Conservation (phyloP, 1,140 invertebrate genomes). For the Neomicropteryx cornuta region DNA sequence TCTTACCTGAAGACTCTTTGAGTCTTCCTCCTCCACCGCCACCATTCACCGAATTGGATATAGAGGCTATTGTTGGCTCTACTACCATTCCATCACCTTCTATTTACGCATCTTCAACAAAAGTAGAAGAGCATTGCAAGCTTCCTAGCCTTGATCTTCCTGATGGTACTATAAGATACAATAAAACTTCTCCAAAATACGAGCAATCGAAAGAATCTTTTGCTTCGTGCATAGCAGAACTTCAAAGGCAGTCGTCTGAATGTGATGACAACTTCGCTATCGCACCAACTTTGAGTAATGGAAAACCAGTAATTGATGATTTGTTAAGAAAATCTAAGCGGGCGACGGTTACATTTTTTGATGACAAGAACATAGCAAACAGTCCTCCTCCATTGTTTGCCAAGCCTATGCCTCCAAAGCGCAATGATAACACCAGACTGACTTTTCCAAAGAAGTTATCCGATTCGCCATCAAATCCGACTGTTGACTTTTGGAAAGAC, state of each 20-base stretch:
- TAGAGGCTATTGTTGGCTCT: constrained; percentile 25
- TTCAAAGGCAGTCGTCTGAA: constrained; percentile 12
- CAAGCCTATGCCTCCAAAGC: constrained; percentile 53
- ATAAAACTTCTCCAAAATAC: too few species aligned
- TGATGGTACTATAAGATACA: too few species aligned
- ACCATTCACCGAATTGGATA: constrained; percentile 29
- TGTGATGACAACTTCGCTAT: constrained; percentile 30
- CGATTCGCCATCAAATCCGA: constrained; percentile 61
- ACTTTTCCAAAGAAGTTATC: constrained; percentile 65
- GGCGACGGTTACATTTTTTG: too few species aligned
- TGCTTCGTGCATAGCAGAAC: too few species aligned
- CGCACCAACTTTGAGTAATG: constrained; percentile 23
- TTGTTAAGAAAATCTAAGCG: too few species aligned
- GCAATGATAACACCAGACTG: constrained; percentile 57
- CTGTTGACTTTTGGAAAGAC: constrained; percentile 75
- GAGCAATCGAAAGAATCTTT: too few species aligned
- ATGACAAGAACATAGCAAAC: too few species aligned
- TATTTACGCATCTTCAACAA: too few species aligned
- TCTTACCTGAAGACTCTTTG: constrained; percentile 52
- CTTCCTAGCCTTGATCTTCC: too few species aligned
- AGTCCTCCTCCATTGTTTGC: constrained; percentile 28
- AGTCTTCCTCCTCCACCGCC: constrained; percentile 59
- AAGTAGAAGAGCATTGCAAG: too few species aligned
- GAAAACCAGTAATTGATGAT: too few species aligned
- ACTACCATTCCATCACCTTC: constrained; percentile 12